phyloP scores from a whole-genome alignment of 1,140 invertebrate species.

The Colletes latitarsis region DNA sequence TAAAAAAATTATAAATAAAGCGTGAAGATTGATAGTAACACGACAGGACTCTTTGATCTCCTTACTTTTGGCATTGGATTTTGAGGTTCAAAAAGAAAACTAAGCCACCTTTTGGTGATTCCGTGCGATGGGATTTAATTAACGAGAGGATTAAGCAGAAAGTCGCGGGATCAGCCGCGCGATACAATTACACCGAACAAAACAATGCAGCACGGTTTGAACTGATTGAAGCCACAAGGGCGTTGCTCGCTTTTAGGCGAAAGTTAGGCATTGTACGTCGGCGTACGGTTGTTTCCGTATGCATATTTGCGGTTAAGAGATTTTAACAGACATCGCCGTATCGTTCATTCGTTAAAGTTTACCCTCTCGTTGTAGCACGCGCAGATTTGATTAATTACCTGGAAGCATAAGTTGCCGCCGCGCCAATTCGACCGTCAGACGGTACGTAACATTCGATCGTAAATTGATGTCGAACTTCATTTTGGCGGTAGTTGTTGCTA shows the following conservation, averaged over 20 bases:
- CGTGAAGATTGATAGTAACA: too few relatives aligned
- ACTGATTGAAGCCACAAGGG: neutral
- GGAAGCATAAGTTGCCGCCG: slow-evolving; percentile 59
- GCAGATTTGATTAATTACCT: slow-evolving; percentile 66
- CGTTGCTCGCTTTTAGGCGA: slow-evolving; percentile 1
- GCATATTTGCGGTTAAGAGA: slow-evolving; percentile 62
- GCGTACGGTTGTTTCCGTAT: slow-evolving; percentile 39
- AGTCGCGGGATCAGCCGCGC: neutral
- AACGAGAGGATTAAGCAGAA: neutral
- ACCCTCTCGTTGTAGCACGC: slow-evolving; percentile 44
- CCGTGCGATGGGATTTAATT: too few relatives aligned
- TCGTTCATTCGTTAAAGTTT: slow-evolving; percentile 66
- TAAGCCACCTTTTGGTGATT: too few relatives aligned
- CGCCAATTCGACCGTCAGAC: slow-evolving; percentile 43
- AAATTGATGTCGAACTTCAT: slow-evolving; percentile 71
- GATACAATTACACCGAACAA: neutral
- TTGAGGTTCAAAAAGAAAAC: too few relatives aligned
- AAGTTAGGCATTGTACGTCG: slow-evolving; percentile 29
- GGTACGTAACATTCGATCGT: slow-evolving; percentile 62
- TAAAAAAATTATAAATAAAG: too few relatives aligned
- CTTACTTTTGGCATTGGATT: too few relatives aligned
- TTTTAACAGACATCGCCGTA: slow-evolving; percentile 51
- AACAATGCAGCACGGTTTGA: slow-evolving; percentile 8
- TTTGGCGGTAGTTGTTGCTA: slow-evolving; percentile 58
- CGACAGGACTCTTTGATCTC: too few relatives aligned